Conservation (phyloP, 2,797 vertebrate genomes). For the Darevskia nairensis region DNA sequence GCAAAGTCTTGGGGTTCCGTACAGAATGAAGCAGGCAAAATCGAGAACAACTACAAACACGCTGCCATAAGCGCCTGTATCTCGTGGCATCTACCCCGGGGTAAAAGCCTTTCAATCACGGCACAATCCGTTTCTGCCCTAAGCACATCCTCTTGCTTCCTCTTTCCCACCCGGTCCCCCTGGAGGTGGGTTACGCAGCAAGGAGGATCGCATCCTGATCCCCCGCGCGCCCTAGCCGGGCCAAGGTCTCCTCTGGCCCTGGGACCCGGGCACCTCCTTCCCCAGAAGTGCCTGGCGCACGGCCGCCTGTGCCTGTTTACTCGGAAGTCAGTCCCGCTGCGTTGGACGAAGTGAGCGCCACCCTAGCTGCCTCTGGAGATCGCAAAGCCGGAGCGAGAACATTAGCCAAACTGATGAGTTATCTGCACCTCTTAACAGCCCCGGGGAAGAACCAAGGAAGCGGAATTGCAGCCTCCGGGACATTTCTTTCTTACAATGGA, state of each 20-base stretch:
- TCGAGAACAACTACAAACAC: neutral
- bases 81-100: neutral
- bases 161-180: too few relatives aligned
- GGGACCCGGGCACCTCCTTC: neutral
- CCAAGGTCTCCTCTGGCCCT: too few relatives aligned
- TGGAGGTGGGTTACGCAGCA: neutral
- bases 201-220: neutral
- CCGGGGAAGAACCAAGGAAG: neutral
- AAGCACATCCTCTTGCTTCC: neutral
- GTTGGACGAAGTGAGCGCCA: neutral
- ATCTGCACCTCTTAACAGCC: neutral
- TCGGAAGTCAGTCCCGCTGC: neutral
- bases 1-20: neutral
- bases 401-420: neutral
- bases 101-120: neutral
- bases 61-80: neutral
- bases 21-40: neutral
- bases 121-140: neutral
- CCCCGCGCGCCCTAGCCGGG: too few relatives aligned
- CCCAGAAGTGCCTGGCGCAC: neutral
- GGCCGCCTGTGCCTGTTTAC: neutral
- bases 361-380: neutral
- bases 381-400: neutral
- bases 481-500: neutral
- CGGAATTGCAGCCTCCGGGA: neutral